phyloP scores from a whole-genome alignment of 2,797 vertebrate species.

The Danio tinwini region DNA sequence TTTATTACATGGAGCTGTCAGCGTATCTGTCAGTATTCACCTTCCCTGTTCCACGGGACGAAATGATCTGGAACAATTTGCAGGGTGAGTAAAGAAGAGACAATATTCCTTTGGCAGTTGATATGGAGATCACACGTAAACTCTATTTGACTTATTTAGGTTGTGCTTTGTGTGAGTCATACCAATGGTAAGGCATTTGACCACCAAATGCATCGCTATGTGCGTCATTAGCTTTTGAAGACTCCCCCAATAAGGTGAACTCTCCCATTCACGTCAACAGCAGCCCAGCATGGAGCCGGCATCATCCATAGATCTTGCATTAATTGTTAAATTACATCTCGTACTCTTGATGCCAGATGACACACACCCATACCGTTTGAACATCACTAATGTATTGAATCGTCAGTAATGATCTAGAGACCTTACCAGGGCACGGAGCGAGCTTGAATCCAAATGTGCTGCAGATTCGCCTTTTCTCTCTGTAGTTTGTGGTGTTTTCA shows the following conservation, averaged over 20 bases:
- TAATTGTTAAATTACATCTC: constrained; percentile 25
- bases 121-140: neutral
- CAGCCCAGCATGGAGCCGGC: constrained; percentile 4
- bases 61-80: neutral
- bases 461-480: constrained; percentile 31
- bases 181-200: constrained; percentile 3
- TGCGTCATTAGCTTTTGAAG: constrained; percentile 22
- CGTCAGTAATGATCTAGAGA: constrained; percentile 42
- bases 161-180: neutral
- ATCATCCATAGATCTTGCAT: constrained; percentile 40
- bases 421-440: constrained; percentile 11
- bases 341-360: constrained; percentile 33
- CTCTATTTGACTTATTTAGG: constrained; percentile 41
- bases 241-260: neutral
- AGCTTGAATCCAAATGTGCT: constrained; percentile 29
- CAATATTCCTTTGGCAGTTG: neutral
- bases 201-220: neutral
- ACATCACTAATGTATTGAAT: constrained; percentile 38
- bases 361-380: constrained; percentile 28
- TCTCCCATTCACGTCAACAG: constrained; percentile 10
- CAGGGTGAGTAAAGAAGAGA: neutral
- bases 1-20: neutral
- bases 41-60: neutral
- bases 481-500: constrained; percentile 62
- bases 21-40: constrained; percentile 12